Evolutionary conservation across 2,888 invertebrate genomes (phyloP), one percentile per base, ranked within the genome.

Genomic region (Atrina japonica): DNA sequence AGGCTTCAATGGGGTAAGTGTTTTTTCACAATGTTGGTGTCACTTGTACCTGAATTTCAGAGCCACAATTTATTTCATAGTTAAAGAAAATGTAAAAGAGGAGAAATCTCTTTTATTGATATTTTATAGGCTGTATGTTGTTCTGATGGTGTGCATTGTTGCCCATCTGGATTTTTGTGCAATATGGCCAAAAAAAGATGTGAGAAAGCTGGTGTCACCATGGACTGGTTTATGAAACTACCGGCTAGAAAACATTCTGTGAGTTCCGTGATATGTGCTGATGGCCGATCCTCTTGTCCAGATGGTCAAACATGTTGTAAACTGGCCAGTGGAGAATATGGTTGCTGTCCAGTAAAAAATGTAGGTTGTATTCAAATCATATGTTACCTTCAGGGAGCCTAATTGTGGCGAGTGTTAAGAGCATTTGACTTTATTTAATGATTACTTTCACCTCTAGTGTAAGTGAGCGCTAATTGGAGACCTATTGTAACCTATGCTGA

Each of bases 91-190:
- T n/a, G n/a, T n/a, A n/a, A n/a, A n/a, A n/a, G n/a, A n/a, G n/a
- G n/a, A n/a, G n/a, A n/a, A n/a, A n/a, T n/a, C n/a, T n/a, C n/a
- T n/a, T n/a, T n/a, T n/a, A n/a, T n/a, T n/a, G n/a, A n/a, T n/a
- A n/a, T n/a, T 23, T n/a, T n/a, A 23, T 45, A 68, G 53, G 88
- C 88, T 52, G 83, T 84, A 2, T 90, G 90, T 61, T 90, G 90
- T 75, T 53, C 68, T 29, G 89, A 90, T 75, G 60, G 76, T 27
- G 41, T 79, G 3, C 87, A 88, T 70, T 89, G 89, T 76, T 84
- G 84, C 60, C 83, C 83, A 3, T 30, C 65, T 5, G 73, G 72
- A 40, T 68, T 50, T 60, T 82, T 70, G 30, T 84, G 84, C 71
- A 70, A 88, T 9, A 7, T 50, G n/a, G n/a, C n/a, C n/a, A n/a